Evolutionary conservation across 2,888 invertebrate genomes (phyloP).

Genomic region (Mycalesis mineus): DNA sequence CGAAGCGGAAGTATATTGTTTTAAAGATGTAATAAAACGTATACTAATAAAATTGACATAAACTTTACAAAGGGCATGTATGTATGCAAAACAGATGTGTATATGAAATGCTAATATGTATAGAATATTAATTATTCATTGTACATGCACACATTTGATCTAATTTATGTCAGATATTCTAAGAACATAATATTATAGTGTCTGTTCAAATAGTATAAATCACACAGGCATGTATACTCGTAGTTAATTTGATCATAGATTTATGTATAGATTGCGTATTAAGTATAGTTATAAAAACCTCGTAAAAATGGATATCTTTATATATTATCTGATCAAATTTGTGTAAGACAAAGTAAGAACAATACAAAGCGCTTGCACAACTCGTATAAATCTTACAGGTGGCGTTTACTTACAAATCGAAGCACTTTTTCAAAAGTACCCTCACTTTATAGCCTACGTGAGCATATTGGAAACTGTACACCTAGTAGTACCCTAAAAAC

Average conservation of each 20-base stretch:
- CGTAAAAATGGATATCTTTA: not conserved
- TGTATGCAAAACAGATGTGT: not conserved
- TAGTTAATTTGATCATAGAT: too few relatives aligned
- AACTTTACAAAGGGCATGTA: not conserved
- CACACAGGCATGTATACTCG: too few relatives aligned
- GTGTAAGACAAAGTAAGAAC: constrained; percentile 2
- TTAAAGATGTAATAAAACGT: not conserved
- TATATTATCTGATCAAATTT: not conserved
- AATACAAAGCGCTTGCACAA: not conserved
- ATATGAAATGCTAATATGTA: not conserved
- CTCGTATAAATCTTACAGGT: constrained; percentile 26
- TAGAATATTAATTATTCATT: too few relatives aligned
- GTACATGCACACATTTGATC: too few relatives aligned
- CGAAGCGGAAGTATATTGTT: not conserved
- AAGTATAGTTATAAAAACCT: not conserved
- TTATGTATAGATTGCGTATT: too few relatives aligned
- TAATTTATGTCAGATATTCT: too few relatives aligned
- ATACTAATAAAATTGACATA: not conserved
- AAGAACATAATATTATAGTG: too few relatives aligned
- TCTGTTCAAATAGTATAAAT: too few relatives aligned
- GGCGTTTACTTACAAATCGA: constrained; percentile 36
- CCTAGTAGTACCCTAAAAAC: constrained; percentile 42
- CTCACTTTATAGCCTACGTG: constrained; percentile 61
- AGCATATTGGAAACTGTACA: constrained; percentile 59
- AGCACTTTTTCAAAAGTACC: constrained; percentile 50